Conservation (phyloP, 2,797 vertebrate genomes). For the Molossus molossus region DNA sequence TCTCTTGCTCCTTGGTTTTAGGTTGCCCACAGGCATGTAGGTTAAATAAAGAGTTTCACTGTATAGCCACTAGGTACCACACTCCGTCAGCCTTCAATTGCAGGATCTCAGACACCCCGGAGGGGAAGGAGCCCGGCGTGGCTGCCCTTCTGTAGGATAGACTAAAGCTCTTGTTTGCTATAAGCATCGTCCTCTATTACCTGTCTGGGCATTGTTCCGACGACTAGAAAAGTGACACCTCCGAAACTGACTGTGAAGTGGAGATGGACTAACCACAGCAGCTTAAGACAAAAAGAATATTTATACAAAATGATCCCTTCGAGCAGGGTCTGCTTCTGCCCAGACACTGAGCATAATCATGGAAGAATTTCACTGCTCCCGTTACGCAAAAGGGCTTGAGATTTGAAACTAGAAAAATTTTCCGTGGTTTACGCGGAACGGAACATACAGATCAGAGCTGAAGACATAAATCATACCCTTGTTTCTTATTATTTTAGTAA, state of each 20-base stretch:
- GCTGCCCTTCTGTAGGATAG: background rate
- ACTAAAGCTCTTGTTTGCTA: background rate
- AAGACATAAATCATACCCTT: background rate
- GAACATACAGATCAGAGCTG: background rate
- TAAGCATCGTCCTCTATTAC: background rate
- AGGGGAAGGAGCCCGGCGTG: background rate
- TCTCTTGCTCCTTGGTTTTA: background rate
- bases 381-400: background rate
- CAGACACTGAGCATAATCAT: background rate
- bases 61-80: background rate
- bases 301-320: background rate
- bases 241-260: background rate
- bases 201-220: background rate
- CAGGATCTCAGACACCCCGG: background rate
- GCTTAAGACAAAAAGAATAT: background rate
- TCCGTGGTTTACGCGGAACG: background rate
- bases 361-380: background rate
- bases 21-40: background rate
- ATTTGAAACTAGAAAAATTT: constrained; percentile 31
- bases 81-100: background rate
- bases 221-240: background rate
- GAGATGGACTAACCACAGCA: background rate
- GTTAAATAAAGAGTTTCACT: background rate
- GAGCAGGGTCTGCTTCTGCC: background rate
- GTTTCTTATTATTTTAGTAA: constrained; percentile 31